These are phyloP conservation scores for Copidosoma floridanum DNA, from an alignment of 1,140 invertebrate genomes.

Conservation along the genomic window DNA sequence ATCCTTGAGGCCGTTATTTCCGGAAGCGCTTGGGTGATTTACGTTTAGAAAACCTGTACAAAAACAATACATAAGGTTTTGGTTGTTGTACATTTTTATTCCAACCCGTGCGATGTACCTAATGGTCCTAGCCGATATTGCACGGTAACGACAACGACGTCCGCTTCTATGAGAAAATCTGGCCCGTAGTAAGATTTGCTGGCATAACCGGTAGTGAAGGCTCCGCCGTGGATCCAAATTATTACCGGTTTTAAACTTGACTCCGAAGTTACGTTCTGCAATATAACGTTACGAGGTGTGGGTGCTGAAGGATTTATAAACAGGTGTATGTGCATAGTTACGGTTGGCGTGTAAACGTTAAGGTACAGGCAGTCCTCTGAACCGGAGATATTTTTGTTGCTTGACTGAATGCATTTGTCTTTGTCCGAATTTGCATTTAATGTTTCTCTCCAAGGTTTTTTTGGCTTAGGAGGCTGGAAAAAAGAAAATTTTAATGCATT, in stretches of 20 bases:
- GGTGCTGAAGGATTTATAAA: too few relatives aligned
- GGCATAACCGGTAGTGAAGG: constrained; percentile 32
- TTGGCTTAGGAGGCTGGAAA: constrained; percentile 27
- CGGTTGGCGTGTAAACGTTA: constrained; percentile 46
- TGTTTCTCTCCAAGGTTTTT: constrained; percentile 28
- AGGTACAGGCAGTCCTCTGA: constrained; percentile 46
- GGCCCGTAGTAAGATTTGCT: constrained; percentile 56
- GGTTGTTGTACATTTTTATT: too few relatives aligned
- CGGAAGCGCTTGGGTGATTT: constrained; percentile 49
- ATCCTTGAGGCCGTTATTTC: constrained; percentile 64
- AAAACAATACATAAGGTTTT: background rate
- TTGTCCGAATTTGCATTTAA: constrained; percentile 23
- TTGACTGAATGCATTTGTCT: constrained; percentile 29
- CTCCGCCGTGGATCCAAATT: constrained; percentile 45
- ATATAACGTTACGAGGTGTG: too few relatives aligned
- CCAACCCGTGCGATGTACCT: constrained; percentile 39
- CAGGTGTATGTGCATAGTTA: too few relatives aligned
- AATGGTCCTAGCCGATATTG: constrained; percentile 69
- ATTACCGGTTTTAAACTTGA: constrained; percentile 28
- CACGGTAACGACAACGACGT: constrained; percentile 66
- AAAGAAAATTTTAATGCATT: too few relatives aligned
- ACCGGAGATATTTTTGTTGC: constrained; percentile 20
- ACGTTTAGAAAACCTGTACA: constrained; percentile 53
- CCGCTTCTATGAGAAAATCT: constrained; percentile 63
- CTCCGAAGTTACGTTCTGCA: background rate